Evolutionary conservation across 2,113 vertebrate species (phyloP), one percentile per base, ranked within the genome.

Genomic region (Coturnix japonica): DNA sequence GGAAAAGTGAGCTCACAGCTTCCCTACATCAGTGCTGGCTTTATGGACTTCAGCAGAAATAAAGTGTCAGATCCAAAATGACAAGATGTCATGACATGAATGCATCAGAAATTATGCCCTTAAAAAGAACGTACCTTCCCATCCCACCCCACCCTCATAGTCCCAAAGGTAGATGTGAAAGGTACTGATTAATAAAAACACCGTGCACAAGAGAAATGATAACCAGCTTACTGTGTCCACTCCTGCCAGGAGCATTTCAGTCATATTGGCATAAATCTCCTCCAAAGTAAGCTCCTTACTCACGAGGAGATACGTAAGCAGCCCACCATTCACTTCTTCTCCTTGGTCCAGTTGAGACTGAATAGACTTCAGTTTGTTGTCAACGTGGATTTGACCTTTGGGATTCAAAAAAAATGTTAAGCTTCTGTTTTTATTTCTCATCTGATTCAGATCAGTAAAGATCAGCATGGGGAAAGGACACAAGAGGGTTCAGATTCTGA

Each of bases 171-270:
- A 88, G 20, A 39, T 60, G 28, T 3, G 11, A 86, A 67, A 19
- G 4, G 41, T 26, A 65, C 22, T 26, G 22, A 25, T 53, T 87
- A 57, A 81, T 26, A 56, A 66, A 93, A 33, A 23, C 83, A 37
- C 4, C 7, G 8, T 20, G 30, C 22, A 54, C 26, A 84, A 73
- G 35, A 70, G 60, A 91, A 93, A 59, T 3, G 0, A 3, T 57
- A 74, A 59, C 21, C 25, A 65, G 46, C 96, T 97, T 97, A 99
- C 98, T 92, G 98, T 99, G 96, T 99, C 98, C 2, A 99, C 98
- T 7, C 99, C 98, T 5, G 99, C 99, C 95, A 99, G 97, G 19
- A 99, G 98, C 99, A 99, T 98, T 97, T 99, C 99, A 0, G 99
- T 99, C 94, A 98, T 96, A 57, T 99, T 99, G 92, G 99, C 99